phyloP scores from a whole-genome alignment of 2,113 vertebrate genomes.

The Shinisaurus crocodilurus region DNA sequence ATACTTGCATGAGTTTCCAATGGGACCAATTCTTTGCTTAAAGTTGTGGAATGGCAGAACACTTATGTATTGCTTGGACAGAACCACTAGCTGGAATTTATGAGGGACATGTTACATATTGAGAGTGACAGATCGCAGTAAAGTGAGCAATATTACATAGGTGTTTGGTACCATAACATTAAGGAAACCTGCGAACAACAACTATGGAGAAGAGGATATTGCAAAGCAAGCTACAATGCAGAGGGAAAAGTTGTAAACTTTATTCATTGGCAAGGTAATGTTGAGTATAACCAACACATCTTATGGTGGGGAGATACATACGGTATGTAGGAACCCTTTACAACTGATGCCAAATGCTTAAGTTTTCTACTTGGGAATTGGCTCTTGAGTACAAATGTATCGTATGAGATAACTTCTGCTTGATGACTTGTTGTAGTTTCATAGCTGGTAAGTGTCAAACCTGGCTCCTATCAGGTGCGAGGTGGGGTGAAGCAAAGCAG shows the following conservation, averaged over 20 bases:
- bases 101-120: background rate
- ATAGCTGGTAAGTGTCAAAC: background rate
- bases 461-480: background rate
- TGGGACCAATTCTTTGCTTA: slow-evolving; percentile 3
- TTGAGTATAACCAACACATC: background rate
- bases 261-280: background rate
- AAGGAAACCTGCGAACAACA: background rate
- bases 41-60: slow-evolving; percentile 20
- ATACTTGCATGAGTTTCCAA: slow-evolving; percentile 16
- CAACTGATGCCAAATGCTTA: background rate
- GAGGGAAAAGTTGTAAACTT: background rate
- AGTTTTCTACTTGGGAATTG: background rate
- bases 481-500: background rate
- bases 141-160: background rate
- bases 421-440: background rate
- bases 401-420: background rate
- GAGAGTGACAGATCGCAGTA: background rate
- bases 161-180: background rate
- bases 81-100: background rate
- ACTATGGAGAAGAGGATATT: too few species aligned
- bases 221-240: background rate
- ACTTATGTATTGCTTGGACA: slow-evolving; percentile 21
- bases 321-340: background rate
- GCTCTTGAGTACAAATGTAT: background rate
- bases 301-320: background rate